These are phyloP conservation scores for Luperina testacea DNA, from an alignment of 2,888 invertebrate species.

Conservation along the genomic window DNA sequence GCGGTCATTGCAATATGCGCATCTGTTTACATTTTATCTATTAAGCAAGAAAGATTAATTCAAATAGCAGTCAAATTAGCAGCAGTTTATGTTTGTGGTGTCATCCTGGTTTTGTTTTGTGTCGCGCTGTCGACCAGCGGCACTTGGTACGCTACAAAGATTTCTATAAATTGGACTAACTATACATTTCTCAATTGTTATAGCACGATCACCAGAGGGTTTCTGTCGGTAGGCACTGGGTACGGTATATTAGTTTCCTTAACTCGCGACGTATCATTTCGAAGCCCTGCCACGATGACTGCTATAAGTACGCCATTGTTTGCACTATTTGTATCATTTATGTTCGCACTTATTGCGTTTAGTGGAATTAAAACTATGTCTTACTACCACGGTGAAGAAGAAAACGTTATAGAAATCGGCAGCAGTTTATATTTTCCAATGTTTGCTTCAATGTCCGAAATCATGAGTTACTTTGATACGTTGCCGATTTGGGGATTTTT, in stretches of 20 bases:
- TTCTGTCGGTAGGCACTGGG: constrained; percentile 68
- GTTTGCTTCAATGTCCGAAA: constrained; percentile 81
- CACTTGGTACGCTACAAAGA: constrained; percentile 77
- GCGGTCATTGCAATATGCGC: constrained; percentile 69
- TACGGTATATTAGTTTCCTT: constrained; percentile 80
- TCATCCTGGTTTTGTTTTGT: constrained; percentile 77
- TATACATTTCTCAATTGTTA: constrained; percentile 1
- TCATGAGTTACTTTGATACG: constrained; percentile 80
- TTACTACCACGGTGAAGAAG: constrained; percentile 84
- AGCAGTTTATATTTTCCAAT: constrained; percentile 73
- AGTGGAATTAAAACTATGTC: constrained; percentile 84
- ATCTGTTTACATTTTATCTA: constrained; percentile 75
- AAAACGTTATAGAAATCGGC: constrained; percentile 80
- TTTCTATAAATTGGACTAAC: constrained; percentile 5
- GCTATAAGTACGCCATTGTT: constrained; percentile 77
- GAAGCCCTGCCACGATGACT: constrained; percentile 85
- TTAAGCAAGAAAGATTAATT: constrained; percentile 78
- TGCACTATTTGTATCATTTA: constrained; percentile 73
- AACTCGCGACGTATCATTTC: constrained; percentile 79
- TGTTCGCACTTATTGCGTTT: constrained; percentile 77
- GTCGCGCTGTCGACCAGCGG: constrained; percentile 80
- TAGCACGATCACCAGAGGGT: constrained; percentile 14
- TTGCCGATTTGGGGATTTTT: constrained; percentile 78
- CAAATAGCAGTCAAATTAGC: constrained; percentile 73
- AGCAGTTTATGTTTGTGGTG: constrained; percentile 71